Evolutionary conservation across 2,888 invertebrate genomes (phyloP), one percentile per base, ranked within the genome.

Genomic region (Brachypalpus laphriformis): DNA sequence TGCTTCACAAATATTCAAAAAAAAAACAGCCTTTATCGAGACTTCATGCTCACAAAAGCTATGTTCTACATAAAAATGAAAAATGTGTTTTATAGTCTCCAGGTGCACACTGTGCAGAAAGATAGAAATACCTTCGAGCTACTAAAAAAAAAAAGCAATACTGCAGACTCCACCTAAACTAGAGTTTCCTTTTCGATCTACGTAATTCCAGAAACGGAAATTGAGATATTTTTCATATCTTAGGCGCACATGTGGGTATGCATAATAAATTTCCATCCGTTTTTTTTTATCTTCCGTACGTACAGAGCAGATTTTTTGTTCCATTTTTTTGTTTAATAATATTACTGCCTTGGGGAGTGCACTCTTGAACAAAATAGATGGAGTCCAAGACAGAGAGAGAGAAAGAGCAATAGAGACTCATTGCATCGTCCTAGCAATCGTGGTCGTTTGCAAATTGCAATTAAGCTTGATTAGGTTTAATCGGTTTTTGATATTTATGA

Each of bases 391-490:
- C 31, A 59, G 22, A 49, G 31, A 59, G 42, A 65, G 6, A 49
- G 51, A 25, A 20, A 56, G 20, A 65, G 49, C 59, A 6, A 63
- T 49, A 14, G 14, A 57, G 16, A 16, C 34, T 45, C 34, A 25
- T 37, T 45, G 28, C 45, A 56, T 51, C 57, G 80, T 78, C 80
- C 76, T 66, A 72, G 63, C 70, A 70, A 65, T 63, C 61, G 37
- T 56, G 57, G 54, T 71, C 71, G 76, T 77, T 87, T 81, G 81
- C 81, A 85, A 86, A 87, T 88, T 87, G 88, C 89, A 89, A 89
- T 89, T 89, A 89, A 88, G 88, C 88, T 88, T 89, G 89, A 89
- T 89, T 89, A 89, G 89, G 87, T 88, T 89, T 88, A 89, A 89
- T 89, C 88, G 88, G 87, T 88, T 88, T 87, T 87, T 88, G 88